Conservation (phyloP, 2,888 invertebrate genomes). For the Leptopilina syphax region DNA sequence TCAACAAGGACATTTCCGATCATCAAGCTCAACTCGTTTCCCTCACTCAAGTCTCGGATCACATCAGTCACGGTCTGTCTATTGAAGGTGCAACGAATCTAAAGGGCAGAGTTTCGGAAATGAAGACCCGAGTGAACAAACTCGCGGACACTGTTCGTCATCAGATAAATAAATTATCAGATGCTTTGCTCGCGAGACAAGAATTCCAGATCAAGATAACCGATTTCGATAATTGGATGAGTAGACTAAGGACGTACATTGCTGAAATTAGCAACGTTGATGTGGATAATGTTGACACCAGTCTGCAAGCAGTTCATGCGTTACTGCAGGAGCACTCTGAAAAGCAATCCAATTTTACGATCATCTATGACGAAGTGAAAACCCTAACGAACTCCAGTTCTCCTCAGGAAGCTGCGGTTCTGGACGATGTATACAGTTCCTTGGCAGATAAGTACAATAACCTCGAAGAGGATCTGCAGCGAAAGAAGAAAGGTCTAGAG, state of each 20-base stretch:
- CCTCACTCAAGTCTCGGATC: constrained; percentile 88
- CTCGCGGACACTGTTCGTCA: constrained; percentile 87
- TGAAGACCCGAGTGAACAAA: constrained; percentile 86
- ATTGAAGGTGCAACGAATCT: constrained; percentile 86
- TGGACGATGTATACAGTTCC: constrained; percentile 87
- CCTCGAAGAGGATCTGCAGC: constrained; percentile 85
- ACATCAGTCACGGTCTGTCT: constrained; percentile 86
- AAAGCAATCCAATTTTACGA: constrained; percentile 86
- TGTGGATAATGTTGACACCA: constrained; percentile 88
- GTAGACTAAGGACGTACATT: constrained; percentile 84
- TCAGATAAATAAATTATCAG: constrained; percentile 88
- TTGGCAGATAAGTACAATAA: constrained; percentile 88
- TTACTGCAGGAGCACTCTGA: constrained; percentile 91
- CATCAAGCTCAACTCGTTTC: constrained; percentile 90
- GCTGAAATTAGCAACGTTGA: constrained; percentile 89
- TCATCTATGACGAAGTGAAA: constrained; percentile 90
- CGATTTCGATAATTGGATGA: constrained; percentile 89
- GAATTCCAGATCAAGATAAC: constrained; percentile 89
- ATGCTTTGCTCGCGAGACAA: constrained; percentile 88
- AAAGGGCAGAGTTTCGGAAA: constrained; percentile 85
- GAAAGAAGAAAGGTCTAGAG: constrained; percentile 86
- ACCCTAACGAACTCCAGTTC: constrained; percentile 84
- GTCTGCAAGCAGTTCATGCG: constrained; percentile 87
- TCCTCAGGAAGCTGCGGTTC: constrained; percentile 85
- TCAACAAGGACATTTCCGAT: constrained; percentile 90